These are phyloP conservation scores for Limnothrissa miodon DNA, from an alignment of 2,113 vertebrate species.

Conservation along the genomic window DNA sequence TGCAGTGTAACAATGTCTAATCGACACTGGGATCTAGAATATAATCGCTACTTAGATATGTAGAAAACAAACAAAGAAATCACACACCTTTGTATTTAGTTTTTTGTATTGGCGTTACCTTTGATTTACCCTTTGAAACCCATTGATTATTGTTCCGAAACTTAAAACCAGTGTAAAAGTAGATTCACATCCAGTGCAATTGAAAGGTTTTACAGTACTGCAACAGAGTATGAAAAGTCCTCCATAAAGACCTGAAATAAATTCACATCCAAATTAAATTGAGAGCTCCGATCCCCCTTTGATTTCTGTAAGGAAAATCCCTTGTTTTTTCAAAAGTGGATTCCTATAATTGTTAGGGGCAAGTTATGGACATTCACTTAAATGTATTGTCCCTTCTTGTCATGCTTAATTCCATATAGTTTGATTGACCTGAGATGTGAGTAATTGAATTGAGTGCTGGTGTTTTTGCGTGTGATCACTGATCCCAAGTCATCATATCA, in stretches of 20 bases:
- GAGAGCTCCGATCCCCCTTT: not conserved
- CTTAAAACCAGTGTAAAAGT: not conserved
- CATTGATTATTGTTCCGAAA: not conserved
- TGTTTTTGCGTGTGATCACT: constrained; percentile 1
- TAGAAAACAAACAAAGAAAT: not conserved
- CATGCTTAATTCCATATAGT: constrained; percentile 10
- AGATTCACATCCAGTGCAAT: not conserved
- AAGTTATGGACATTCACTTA: not conserved
- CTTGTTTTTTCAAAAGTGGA: constrained; percentile 17
- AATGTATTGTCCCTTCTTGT: not conserved
- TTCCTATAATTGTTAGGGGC: not conserved
- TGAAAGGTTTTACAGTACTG: not conserved
- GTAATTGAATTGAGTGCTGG: constrained; percentile 2
- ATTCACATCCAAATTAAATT: constrained; percentile 23
- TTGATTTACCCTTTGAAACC: not conserved
- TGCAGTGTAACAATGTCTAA: not conserved
- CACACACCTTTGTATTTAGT: not conserved
- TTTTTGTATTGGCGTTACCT: not conserved
- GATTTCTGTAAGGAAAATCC: not conserved
- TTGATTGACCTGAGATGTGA: not conserved
- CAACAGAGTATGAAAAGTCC: not conserved
- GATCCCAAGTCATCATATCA: constrained; percentile 19
- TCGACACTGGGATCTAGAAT: not conserved
- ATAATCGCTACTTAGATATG: not conserved
- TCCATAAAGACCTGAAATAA: constrained; percentile 3